Evolutionary conservation across 2,113 vertebrate species (phyloP).

Genomic region (Chrysemys picta): DNA sequence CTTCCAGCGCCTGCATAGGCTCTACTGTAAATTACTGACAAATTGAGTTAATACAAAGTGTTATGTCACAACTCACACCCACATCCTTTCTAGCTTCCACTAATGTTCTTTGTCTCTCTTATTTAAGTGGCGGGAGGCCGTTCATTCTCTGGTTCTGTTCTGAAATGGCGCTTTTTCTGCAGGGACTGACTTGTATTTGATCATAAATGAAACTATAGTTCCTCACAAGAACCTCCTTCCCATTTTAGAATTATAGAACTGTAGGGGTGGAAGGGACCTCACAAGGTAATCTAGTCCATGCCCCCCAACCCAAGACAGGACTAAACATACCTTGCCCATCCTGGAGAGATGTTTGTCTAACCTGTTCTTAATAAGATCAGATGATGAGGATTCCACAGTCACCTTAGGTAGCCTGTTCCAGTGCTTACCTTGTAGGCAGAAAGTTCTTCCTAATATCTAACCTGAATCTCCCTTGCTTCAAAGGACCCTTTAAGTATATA

Average conservation of each 20-base stretch:
- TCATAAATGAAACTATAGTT: background rate
- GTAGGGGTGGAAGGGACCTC: too few species aligned
- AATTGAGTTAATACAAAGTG: background rate
- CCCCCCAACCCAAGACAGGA: too few species aligned
- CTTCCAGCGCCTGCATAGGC: slow-evolving; percentile 6
- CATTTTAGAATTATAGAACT: too few species aligned
- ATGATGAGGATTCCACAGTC: too few species aligned
- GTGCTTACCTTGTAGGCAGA: too few species aligned
- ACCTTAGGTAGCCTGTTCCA: too few species aligned
- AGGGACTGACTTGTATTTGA: too few species aligned
- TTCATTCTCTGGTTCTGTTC: background rate
- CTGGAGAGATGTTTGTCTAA: too few species aligned
- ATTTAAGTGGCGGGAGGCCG: background rate
- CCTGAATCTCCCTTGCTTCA: background rate
- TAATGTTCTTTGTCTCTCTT: background rate
- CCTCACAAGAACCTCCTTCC: background rate
- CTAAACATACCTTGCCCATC: too few species aligned
- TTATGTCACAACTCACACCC: background rate
- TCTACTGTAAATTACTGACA: slow-evolving; percentile 8
- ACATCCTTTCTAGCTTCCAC: background rate
- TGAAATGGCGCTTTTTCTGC: background rate
- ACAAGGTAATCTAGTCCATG: too few species aligned
- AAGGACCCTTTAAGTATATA: background rate
- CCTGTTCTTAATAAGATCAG: too few species aligned
- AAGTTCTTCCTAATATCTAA: background rate